phyloP scores from a whole-genome alignment of 2,888 invertebrate species.

The Pinctada fucata region DNA sequence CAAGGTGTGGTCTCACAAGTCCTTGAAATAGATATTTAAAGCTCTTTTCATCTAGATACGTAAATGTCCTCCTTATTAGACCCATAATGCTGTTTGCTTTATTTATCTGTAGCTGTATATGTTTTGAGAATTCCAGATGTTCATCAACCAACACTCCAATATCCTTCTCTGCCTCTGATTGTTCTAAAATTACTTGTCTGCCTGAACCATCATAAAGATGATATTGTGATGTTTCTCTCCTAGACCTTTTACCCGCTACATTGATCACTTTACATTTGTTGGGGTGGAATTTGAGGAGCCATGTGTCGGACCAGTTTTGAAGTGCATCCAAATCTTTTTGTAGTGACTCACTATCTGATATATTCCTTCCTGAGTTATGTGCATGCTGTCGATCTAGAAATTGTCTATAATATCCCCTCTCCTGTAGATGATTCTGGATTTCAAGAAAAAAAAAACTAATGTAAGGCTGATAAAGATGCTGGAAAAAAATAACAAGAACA shows the following conservation, averaged over 20 bases:
- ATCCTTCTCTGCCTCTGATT: not conserved
- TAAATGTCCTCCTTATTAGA: not conserved
- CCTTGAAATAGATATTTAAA: conserved; percentile 1
- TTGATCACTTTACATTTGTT: not conserved
- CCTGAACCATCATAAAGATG: not conserved
- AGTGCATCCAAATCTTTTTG: not conserved
- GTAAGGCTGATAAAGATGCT: too few species aligned
- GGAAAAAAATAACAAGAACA: too few species aligned
- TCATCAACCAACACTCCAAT: not conserved
- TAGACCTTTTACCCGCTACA: not conserved
- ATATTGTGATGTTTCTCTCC: not conserved
- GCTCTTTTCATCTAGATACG: not conserved
- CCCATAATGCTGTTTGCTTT: not conserved
- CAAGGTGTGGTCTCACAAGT: not conserved
- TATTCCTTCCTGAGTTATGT: too few species aligned
- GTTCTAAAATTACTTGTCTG: not conserved
- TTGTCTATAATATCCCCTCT: too few species aligned
- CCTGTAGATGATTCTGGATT: too few species aligned
- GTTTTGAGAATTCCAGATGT: not conserved
- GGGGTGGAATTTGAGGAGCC: not conserved
- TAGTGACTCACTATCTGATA: not conserved
- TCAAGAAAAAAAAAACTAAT: too few species aligned
- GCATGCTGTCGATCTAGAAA: too few species aligned
- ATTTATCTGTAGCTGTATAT: not conserved
- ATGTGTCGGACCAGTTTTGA: conserved; percentile 1